Evolutionary conservation across 2,888 invertebrate genomes (phyloP), one percentile per base, ranked within the genome.

Genomic region (Apamea anceps): DNA sequence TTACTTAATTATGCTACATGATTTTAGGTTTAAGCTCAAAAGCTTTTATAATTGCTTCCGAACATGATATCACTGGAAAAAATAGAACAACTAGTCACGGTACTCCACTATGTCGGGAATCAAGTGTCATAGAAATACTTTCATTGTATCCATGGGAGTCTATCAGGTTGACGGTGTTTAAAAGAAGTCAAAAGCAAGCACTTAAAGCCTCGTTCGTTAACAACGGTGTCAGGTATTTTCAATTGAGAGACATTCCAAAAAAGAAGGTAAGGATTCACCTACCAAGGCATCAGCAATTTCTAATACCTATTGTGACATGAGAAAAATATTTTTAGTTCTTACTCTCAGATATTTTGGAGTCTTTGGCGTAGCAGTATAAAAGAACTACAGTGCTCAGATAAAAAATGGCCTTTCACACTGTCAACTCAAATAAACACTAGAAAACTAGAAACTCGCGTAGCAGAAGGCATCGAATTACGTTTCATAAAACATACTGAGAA

Each of bases 211-310:
- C 93, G 60, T 96, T 97, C 79, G 95, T 95, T 83, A 95, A 97
- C 70, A 95, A 95, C 57, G 92, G 94, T 81, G 95, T 97, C 0
- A 95, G 97, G 88, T 98, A 98, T 94, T 98, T 98, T 92, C 98
- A 98, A 93, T 95, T 98, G 81, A 98, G 97, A 1, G 97, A 97
- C 3, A 97, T 97, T 86, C 94, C 97, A 13, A 97, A 97, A 81
- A 97, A 96, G 88, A 96, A 96, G 91, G 98, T 97, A 94, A 79
- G 74, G 6, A 81, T 42, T 72, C 45, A 15, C 28, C 8, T 57
- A 25, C n/a, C 21, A 42, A 13, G 12, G 15, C 25, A n/a, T n/a
- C 25, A n/a, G 63, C 28, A 32, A 48, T 62, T 63, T 32, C 37
- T n/a, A 37, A 48, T 67, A 15, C 48, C 15, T 48, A 42, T 42